Percentiles rank a stretch among this genome's conserved stretches.
Conservation (phyloP, 2,113 vertebrate genomes). For the Menidia beryllina region DNA sequence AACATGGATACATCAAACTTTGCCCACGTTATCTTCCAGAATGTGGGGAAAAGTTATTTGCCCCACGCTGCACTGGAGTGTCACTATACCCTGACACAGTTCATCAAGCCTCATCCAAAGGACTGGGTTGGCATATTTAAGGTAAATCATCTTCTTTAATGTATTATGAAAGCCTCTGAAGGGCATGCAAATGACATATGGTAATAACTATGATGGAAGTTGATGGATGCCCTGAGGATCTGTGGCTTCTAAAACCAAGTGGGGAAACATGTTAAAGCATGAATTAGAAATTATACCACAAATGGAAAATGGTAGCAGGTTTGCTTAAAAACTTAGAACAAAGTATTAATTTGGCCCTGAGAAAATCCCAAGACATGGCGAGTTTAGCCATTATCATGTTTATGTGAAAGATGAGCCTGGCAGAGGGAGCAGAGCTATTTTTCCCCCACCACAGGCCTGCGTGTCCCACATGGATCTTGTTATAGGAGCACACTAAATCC, state of each 20-base stretch:
- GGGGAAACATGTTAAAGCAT: not conserved
- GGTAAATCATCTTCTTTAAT: slow-evolving; percentile 76
- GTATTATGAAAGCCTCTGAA: not conserved
- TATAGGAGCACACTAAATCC: slow-evolving; percentile 55
- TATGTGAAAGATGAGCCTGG: slow-evolving; percentile 46
- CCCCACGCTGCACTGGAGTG: slow-evolving; percentile 95
- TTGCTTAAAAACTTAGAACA: not conserved
- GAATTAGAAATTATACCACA: not conserved
- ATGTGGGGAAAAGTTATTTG: slow-evolving; percentile 97
- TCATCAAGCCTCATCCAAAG: slow-evolving; percentile 94
- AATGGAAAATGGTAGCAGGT: not conserved
- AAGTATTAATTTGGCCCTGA: not conserved
- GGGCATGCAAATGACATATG: not conserved
- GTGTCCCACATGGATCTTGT: slow-evolving; percentile 66
- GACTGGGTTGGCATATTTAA: slow-evolving; percentile 99
- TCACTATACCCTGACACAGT: slow-evolving; percentile 94
- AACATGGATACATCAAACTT: slow-evolving; percentile 95
- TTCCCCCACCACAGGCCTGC: slow-evolving; percentile 48
- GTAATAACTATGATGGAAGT: not conserved
- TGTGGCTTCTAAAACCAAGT: not conserved
- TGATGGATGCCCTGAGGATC: not conserved
- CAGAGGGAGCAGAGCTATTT: slow-evolving; percentile 47
- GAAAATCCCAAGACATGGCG: not conserved
- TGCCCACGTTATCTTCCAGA: slow-evolving; percentile 99
- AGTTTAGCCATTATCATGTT: slow-evolving; percentile 12